These are phyloP conservation scores for Parapristionchus giblindavisi DNA, from an alignment of 2,888 invertebrate genomes.

Conservation along the genomic window DNA sequence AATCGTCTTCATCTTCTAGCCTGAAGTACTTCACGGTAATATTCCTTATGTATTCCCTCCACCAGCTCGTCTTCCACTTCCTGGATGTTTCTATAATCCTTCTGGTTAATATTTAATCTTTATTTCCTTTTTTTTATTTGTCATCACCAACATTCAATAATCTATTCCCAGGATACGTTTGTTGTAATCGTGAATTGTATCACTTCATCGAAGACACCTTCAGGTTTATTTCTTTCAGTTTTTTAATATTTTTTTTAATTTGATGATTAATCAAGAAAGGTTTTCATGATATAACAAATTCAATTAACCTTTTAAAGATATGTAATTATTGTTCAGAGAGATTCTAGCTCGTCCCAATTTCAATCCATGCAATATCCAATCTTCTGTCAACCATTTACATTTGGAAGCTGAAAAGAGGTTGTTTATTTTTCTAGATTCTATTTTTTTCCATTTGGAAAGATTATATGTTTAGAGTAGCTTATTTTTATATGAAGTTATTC, in stretches of 20 bases:
- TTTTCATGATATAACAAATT: not conserved
- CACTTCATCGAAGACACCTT: conserved; percentile 36
- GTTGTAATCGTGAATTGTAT: conserved; percentile 35
- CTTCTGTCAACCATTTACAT: conserved; percentile 15
- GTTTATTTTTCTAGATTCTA: too few species aligned
- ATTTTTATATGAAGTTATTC: not conserved
- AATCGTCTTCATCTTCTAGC: not conserved
- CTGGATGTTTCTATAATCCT: conserved; percentile 37
- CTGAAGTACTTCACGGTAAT: not conserved
- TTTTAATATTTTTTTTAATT: not conserved
- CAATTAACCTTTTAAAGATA: not conserved
- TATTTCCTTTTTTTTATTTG: not conserved
- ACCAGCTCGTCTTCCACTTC: conserved; percentile 31
- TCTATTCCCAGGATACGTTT: conserved; percentile 19
- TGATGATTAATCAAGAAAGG: not conserved
- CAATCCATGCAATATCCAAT: conserved; percentile 37
- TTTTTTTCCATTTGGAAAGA: not conserved
- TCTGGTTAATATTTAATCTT: conserved; percentile 14
- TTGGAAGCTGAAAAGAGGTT: conserved; percentile 1
- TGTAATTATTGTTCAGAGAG: not conserved
- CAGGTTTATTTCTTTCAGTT: not conserved
- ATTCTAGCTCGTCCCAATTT: conserved; percentile 2
- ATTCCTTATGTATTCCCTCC: conserved; percentile 29
- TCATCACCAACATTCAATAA: not conserved
- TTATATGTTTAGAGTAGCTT: not conserved